Evolutionary conservation across 1,140 invertebrate genomes (phyloP).

Genomic region (Campoletis sonorensis): DNA sequence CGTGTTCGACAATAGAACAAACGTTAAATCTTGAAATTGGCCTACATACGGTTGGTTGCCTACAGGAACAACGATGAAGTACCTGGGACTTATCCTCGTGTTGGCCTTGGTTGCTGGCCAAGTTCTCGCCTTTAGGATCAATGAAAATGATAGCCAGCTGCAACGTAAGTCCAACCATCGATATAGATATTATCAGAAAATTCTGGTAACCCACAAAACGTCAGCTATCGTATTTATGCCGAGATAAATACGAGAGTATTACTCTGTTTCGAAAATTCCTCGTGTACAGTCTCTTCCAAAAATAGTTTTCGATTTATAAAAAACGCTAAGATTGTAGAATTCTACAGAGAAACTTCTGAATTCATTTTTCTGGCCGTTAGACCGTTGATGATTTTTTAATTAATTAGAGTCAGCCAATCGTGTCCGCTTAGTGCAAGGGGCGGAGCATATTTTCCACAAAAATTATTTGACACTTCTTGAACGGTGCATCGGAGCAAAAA

Average conservation of each 20-base stretch:
- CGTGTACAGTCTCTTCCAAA: no score
- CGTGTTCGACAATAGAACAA: no score
- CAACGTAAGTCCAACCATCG: slow-evolving; percentile 25
- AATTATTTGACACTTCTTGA: no score
- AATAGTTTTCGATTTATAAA: no score
- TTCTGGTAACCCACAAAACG: background rate
- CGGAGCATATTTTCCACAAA: no score
- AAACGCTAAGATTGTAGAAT: no score
- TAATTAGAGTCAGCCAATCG: background rate
- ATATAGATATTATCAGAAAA: slow-evolving; percentile 7
- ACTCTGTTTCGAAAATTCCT: slow-evolving; percentile 7
- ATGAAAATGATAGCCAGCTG: slow-evolving; percentile 17
- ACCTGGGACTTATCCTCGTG: slow-evolving; percentile 19
- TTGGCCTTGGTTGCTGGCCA: slow-evolving; percentile 42
- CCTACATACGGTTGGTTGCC: slow-evolving; percentile 1
- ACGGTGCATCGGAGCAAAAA: no score
- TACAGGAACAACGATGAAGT: slow-evolving; percentile 47
- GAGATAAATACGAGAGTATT: background rate
- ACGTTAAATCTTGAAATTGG: no score
- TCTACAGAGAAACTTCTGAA: no score
- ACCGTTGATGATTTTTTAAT: no score
- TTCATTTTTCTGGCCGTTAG: no score
- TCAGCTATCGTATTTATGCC: background rate
- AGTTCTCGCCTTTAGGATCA: slow-evolving; percentile 4
- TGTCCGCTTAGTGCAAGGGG: background rate